A percentile compares a stretch with the other conserved stretches of the same genome.
These are phyloP conservation scores for Sarcophaga carnaria DNA, from an alignment of 2,888 invertebrate genomes.

Conservation along the genomic window DNA sequence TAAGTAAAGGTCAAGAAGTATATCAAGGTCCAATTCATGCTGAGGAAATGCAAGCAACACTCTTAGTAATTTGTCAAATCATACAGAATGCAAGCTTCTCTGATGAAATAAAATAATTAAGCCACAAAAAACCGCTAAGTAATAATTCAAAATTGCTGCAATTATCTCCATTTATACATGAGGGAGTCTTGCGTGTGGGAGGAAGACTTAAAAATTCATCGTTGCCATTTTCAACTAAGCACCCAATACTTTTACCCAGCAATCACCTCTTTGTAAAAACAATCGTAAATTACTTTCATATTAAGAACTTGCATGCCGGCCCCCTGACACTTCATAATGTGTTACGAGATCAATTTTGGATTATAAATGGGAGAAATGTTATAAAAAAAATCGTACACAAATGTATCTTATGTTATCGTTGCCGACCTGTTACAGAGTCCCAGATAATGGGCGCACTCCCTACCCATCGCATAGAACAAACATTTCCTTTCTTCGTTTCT, in stretches of 20 bases:
- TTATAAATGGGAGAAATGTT: slow-evolving; percentile 32
- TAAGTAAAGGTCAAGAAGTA: neutral
- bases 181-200: slow-evolving; percentile 32
- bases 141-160: slow-evolving; percentile 4
- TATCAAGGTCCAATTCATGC: neutral
- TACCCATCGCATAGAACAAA: slow-evolving; percentile 25
- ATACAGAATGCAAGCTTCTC: neutral
- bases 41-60: neutral
- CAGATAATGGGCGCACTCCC: slow-evolving; percentile 54
- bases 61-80: slow-evolving; percentile 9
- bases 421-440: slow-evolving; percentile 25
- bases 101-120: slow-evolving; percentile 7
- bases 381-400: slow-evolving; percentile 37
- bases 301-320: slow-evolving; percentile 25
- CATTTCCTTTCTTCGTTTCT: slow-evolving; percentile 33
- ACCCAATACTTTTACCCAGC: slow-evolving; percentile 17
- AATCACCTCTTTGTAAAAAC: neutral
- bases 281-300: neutral
- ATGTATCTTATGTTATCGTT: slow-evolving; percentile 54
- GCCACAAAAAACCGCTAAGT: neutral
- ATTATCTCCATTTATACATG: slow-evolving; percentile 13
- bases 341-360: slow-evolving; percentile 57
- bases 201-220: slow-evolving; percentile 24
- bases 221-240: slow-evolving; percentile 25
- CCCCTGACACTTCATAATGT: neutral